Conservation (phyloP, 1,140 invertebrate species). For the Contarinia nasturtii region DNA sequence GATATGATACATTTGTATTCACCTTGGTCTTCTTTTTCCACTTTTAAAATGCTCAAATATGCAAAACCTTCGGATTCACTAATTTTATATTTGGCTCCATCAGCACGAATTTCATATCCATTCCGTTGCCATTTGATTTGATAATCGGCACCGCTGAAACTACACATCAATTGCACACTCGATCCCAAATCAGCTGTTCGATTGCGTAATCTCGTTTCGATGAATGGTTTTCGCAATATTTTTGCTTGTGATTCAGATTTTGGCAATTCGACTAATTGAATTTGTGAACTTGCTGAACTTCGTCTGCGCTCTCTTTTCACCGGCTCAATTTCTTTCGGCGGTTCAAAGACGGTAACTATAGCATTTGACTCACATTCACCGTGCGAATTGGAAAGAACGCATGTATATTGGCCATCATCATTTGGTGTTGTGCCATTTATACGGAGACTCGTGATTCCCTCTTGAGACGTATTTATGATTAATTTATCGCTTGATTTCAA, state of each 20-base stretch:
- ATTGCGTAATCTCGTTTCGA: constrained; percentile 59
- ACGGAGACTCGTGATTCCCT: constrained; percentile 40
- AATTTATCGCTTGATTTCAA: constrained; percentile 14
- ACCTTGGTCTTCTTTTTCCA: constrained; percentile 36
- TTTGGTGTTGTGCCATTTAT: constrained; percentile 23
- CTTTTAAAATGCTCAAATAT: constrained; percentile 45
- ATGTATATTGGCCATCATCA: constrained; percentile 17
- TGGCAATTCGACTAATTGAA: constrained; percentile 27
- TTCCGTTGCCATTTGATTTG: constrained; percentile 46
- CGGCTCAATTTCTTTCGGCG: constrained; percentile 8
- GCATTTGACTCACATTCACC: constrained; percentile 23
- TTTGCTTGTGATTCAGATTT: not conserved
- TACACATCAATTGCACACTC: constrained; percentile 63
- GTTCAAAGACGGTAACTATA: constrained; percentile 22
- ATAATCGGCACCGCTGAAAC: constrained; percentile 60
- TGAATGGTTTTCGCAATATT: constrained; percentile 42
- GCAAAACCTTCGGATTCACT: constrained; percentile 41
- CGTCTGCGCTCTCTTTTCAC: not conserved
- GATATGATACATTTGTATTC: constrained; percentile 47
- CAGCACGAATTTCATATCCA: constrained; percentile 20
- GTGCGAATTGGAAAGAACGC: constrained; percentile 19
- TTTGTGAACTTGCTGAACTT: constrained; percentile 24
- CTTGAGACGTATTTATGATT: constrained; percentile 22
- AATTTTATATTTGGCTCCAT: constrained; percentile 28
- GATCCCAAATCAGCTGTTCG: constrained; percentile 52